Base-by-base conservation (phyloP, 2,888 invertebrate species). In the Cylloceria caligata region DNA sequence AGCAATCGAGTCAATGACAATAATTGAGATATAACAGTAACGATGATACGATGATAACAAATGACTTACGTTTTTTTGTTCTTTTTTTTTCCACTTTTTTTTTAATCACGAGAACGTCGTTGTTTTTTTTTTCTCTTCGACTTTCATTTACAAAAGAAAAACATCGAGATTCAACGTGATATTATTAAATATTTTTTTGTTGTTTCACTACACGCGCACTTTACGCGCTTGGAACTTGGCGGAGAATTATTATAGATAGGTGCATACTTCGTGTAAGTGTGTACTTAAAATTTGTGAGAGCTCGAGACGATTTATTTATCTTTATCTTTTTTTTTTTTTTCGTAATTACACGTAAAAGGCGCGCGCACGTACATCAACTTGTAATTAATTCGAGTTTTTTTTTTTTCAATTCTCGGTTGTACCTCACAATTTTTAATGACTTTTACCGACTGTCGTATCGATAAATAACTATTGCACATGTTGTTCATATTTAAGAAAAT, bases 21-120 rank as follows among this genome's bases (percentile, higher is more conserved):
- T 69, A 75, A 80, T 80, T 55, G 68, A 80, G 71, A 64, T 68
- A 76, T 74, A 73, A 73, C 39, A 52, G 74, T 83, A 73, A 80
- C 80, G 75, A 76, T 79, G 65, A 75, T 57, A 67, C 68, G 74
- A 75, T 74, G 80, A 76, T 80, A 74, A 83, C 71, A 60, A 78
- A 78, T 80, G 68, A 77, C 64, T 78, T 39, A 47, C 68, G 55
- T 39, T 57, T 60, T 47, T 16, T 16, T 36, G 30, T 49, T 62
- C 62, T 60, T 4, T 69, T 62, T 47, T 45, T 36, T 45, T 49
- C 68, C n/a, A n/a, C 9, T 45, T 57, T 21, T 24, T 47, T 16
- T 24, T 36, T 19, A 47, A 36, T 47, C 76, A 36, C 49, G 30
- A 68, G 30, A 55, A 64, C 1, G 11, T 24, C 34, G n/a, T 30